These are phyloP conservation scores for Saguinus imperator DNA, from an alignment of 2,113 vertebrate species.

Conservation along the genomic window DNA sequence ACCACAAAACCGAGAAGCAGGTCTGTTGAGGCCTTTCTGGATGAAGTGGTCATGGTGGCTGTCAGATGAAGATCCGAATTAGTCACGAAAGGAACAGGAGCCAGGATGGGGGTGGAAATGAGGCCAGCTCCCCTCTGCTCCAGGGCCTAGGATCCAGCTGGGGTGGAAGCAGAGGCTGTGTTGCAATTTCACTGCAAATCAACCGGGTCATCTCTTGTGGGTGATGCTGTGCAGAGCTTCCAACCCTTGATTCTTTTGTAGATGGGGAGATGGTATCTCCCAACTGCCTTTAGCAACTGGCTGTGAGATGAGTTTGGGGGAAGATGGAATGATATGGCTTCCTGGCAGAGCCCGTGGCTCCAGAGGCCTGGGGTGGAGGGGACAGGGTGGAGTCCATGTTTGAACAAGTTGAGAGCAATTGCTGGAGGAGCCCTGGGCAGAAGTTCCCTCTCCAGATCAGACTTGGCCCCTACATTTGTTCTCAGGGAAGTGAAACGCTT, in stretches of 20 bases:
- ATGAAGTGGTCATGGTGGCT: not conserved
- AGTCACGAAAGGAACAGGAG: constrained; percentile 42
- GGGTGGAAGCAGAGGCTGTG: not conserved
- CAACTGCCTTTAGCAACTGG: constrained; percentile 52
- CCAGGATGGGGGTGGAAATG: not conserved
- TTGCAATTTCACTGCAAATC: constrained; percentile 52
- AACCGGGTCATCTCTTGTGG: constrained; percentile 73
- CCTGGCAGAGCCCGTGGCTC: not conserved
- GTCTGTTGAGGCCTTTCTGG: constrained; percentile 23
- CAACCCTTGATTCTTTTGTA: constrained; percentile 1
- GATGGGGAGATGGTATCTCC: constrained; percentile 43
- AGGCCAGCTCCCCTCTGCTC: not conserved
- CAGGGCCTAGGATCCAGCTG: not conserved
- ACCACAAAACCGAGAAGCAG: not conserved
- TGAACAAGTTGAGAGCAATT: not conserved
- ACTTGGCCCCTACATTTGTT: not conserved
- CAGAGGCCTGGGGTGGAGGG: not conserved
- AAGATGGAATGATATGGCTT: not conserved
- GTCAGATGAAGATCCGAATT: constrained; percentile 28
- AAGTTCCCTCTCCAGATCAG: not conserved
- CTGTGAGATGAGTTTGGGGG: not conserved
- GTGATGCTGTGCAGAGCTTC: not conserved
- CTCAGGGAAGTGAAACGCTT: not conserved
- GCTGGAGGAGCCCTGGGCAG: not conserved
- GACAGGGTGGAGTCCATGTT: not conserved